Base-by-base conservation (phyloP, 2,888 invertebrate genomes). In the Synergus japonicus region DNA sequence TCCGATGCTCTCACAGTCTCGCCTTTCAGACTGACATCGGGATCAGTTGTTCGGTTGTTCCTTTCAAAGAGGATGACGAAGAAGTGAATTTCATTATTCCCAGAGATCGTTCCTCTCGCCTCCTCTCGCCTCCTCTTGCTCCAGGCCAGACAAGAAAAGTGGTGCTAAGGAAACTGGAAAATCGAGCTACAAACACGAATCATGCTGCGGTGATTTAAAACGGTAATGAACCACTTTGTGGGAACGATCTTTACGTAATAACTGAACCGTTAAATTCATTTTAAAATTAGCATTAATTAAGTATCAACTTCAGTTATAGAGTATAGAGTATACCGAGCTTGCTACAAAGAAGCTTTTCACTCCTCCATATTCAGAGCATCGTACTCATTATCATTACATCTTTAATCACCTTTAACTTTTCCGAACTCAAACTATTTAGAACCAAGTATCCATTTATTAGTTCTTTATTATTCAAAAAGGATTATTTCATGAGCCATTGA, bases 281-380 rank as follows among this genome's bases (percentile, higher is more conserved):
- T 73, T 73, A 37, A 54, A 37, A 73, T 73, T 54, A 54, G 73
- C 49, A 37, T 54, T 73, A 73, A 54, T 73, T 73, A 54, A 69
- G 69, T 49, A 73, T 54, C n/a, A 49, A 73, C 73, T 73, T 29
- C 15, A 15, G 29, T 41, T 29, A 29, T 29, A 29, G 29, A 29
- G 29, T 29, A 29, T 29, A n/a, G 54, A 73, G 73, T 29, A 18
- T 22, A 29, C 69, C 22, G 4, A 15, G 29, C 54, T 54, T 54
- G 10, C 10, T 54, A 54, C 10, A n/a, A 73, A 73, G 37, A 73
- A 29, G 37, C 46, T 67, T 46, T 73, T 73, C 29, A 29, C 73
- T 49, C 29, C 29, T 69, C 37, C 49, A 73, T 49, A 69, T 54
- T 54, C 49, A 73, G 54, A 41, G 41, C 54, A 37, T 49, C 69